Conservation (phyloP, 2,888 invertebrate species). For the Megaustenia siamemsis region DNA sequence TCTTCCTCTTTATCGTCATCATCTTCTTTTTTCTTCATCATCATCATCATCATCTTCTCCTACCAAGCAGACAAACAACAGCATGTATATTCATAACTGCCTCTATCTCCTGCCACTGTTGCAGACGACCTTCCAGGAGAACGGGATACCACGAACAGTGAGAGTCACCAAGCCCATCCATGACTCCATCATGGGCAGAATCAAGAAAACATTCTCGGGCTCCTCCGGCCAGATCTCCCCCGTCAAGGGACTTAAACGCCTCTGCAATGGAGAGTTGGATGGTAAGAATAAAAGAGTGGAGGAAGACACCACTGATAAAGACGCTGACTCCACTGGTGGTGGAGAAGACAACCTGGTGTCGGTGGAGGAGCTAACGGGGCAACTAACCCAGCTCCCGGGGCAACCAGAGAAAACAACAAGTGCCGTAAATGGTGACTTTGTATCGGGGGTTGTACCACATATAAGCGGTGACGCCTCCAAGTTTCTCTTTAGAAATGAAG, state of each 20-base stretch:
- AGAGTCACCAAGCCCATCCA: slow-evolving; percentile 71
- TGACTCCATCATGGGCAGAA: slow-evolving; percentile 68
- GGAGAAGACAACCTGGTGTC: slow-evolving; percentile 23
- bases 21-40: too few species aligned
- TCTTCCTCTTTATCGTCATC: too few species aligned
- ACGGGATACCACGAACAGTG: slow-evolving; percentile 72
- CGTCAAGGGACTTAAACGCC: slow-evolving; percentile 56
- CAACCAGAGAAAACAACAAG: neutral
- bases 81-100: too few species aligned
- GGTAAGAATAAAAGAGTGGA: slow-evolving; percentile 19
- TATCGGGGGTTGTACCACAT: neutral
- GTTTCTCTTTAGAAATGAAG: slow-evolving; percentile 48
- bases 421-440: slow-evolving; percentile 11
- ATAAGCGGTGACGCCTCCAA: slow-evolving; percentile 27
- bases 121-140: slow-evolving; percentile 73
- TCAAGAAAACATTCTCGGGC: slow-evolving; percentile 65
- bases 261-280: slow-evolving; percentile 56
- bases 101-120: neutral
- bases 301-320: slow-evolving; percentile 22
- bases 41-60: too few species aligned
- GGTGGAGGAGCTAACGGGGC: neutral
- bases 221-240: slow-evolving; percentile 59
- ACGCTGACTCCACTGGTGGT: slow-evolving; percentile 40
- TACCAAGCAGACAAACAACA: too few species aligned
- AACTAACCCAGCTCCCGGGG: too few species aligned